Evolutionary conservation across 2,888 invertebrate species (phyloP), one percentile per base, ranked within the genome.

Genomic region (Globia sparganii): DNA sequence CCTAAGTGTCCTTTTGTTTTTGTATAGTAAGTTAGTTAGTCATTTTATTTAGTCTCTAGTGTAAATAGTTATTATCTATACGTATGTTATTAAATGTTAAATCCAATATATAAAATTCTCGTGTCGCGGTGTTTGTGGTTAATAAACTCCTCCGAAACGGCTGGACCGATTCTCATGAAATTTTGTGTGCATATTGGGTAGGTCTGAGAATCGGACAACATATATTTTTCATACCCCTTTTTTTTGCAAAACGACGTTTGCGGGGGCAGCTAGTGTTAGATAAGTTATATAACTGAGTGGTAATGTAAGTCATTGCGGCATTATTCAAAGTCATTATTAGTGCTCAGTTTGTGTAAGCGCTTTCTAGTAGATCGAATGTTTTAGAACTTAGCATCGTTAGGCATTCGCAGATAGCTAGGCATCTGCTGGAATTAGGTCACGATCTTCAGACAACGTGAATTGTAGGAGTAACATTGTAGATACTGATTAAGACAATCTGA

Each of bases 401-500:
- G 77, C 72, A 81, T 77, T 72, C 62, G 59, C 56, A 85, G 68
- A 81, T 43, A 62, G 46, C 40, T 31, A 53, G 75, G 62, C 46
- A 56, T 73, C 31, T 43, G 25, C 28, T 67, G 58, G 70, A 83
- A 83, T 83, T 72, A 37, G 82, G 72, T 81, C 83, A 85, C 85
- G 62, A 70, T 76, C 59, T 34, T 37, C 8, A 65, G 58, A 68
- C 70, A 69, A 40, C 62, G 65, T 75, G 81, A 69, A 81, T 62
- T 81, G 76, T 46, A 53, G 61, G n/a, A 72, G 40, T 62, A 70
- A 61, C 40, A 67, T 62, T 79, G 77, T 82, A 53, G 34, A 68
- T 71, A 67, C 67, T 69, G 74, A 84, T 71, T 68, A 67, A 49
- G 59, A 64, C 58, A 56, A 68, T 37, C 67, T 71, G 61, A 83